Evolutionary conservation across 2,113 vertebrate genomes (phyloP), one percentile per base, ranked within the genome.

Genomic region (Cnemophilus loriae): DNA sequence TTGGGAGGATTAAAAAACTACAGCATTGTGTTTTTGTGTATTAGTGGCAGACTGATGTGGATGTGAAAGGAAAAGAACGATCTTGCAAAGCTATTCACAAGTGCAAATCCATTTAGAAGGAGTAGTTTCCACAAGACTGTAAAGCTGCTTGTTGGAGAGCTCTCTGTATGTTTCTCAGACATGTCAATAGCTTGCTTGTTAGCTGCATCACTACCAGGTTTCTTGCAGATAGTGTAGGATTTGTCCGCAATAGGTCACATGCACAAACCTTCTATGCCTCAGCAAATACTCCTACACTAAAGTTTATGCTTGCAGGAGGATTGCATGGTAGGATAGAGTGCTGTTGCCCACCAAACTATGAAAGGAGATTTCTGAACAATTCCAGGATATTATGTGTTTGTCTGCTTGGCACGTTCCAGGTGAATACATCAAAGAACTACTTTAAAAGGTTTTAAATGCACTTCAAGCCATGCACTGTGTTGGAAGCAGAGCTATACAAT

Each of bases 61-160:
- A 39, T 89, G 42, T 26, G 70, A 84, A 92, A 81, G 86, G 55
- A 87, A 86, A 91, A 87, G 57, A 92, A 67, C 81, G 60, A 79
- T 63, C 75, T 84, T 76, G 39, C 11, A 11, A 52, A 84, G 78
- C 16, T 27, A 64, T 67, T 93, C 80, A 81, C 46, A 49, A 84
- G 57, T 67, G 71, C 80, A 79, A 69, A 91, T 91, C 69, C 79
- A 90, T 90, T 89, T 95, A 86, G 92, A 91, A 76, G 67, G 82
- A 89, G 82, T 94, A 28, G 76, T 84, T 96, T 90, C 83, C 87
- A 67, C 65, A 65, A 27, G 81, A 61, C 60, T 56, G 35, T 47
- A 79, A 87, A 94, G 46, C 78, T 69, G 46, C 80, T 93, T 57
- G 56, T 67, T 67, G 39, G 84, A 75, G 53, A 83, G 44, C 84